Evolutionary conservation across 2,888 invertebrate species (phyloP), one percentile per base, ranked within the genome.

Genomic region (Caenorhabditis angaria): DNA sequence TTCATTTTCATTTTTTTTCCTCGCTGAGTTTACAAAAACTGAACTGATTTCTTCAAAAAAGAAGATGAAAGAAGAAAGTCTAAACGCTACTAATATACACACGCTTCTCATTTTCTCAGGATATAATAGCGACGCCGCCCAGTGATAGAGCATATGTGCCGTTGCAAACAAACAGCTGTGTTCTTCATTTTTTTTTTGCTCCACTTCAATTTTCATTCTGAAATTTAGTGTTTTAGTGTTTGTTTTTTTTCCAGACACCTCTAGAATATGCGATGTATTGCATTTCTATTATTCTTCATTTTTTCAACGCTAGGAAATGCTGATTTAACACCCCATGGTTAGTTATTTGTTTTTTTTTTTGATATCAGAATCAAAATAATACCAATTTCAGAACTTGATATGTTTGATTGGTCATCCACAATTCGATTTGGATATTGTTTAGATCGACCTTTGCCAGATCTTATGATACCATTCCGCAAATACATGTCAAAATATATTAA

Each of bases 321-420:
- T 35, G 35, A 35, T 35, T 35, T 35, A 6, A 35, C 14, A 61
- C 57, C 51, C 56, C 50, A n/a, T n/a, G n/a, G n/a, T n/a, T n/a
- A n/a, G n/a, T n/a, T n/a, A n/a, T n/a, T n/a, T n/a, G n/a, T n/a
- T n/a, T n/a, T n/a, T n/a, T n/a, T n/a, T n/a, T n/a, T n/a, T n/a
- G n/a, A n/a, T n/a, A n/a, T n/a, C n/a, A n/a, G n/a, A n/a, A n/a
- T 58, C 24, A 24, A 6, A 41, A 22, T 41, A 12, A 22, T 25
- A 12, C 12, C 5, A 14, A 24, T 48, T 55, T 77, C 64, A 84
- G 85, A 85, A 65, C 73, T 85, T 51, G 81, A 81, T 41, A 71
- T 85, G 70, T 73, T 84, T 61, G 85, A 85, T 51, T 85, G 85
- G 85, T 77, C 85, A 2, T 61, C 74, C 29, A 82, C 82, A 41